Conservation (phyloP, 2,113 vertebrate genomes). For the Rhynchomys soricoides region DNA sequence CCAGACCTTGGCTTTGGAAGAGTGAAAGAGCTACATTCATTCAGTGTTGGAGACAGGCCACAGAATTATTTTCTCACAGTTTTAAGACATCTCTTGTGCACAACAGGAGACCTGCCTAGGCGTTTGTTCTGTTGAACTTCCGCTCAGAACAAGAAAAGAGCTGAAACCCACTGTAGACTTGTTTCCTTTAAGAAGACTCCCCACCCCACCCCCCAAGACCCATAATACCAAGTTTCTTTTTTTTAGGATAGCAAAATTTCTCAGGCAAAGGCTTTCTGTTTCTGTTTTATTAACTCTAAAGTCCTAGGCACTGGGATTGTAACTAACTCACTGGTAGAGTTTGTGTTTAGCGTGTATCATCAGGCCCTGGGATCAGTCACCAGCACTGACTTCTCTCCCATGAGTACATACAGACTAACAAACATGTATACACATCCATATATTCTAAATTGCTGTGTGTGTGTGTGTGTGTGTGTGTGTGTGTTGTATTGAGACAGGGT, state of each 20-base stretch:
- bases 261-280: constrained; percentile 53
- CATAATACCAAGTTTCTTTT: constrained; percentile 67
- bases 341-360: neutral
- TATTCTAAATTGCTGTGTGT: neutral
- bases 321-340: neutral
- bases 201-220: neutral
- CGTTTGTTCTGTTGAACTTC: constrained; percentile 38
- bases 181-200: constrained; percentile 49
- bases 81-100: constrained; percentile 17
- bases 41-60: constrained; percentile 52
- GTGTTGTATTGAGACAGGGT: neutral
- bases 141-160: constrained; percentile 50
- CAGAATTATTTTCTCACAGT: constrained; percentile 2
- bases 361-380: neutral
- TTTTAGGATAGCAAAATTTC: constrained; percentile 67
- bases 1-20: neutral
- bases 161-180: constrained; percentile 43
- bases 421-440: neutral
- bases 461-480: neutral
- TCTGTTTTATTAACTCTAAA: constrained; percentile 45
- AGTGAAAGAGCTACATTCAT: constrained; percentile 11
- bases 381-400: neutral
- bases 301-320: neutral
- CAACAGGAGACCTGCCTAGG: constrained; percentile 2
- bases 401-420: neutral